Evolutionary conservation across 2,797 vertebrate genomes (phyloP).

Genomic region (Anolis apletophallus): DNA sequence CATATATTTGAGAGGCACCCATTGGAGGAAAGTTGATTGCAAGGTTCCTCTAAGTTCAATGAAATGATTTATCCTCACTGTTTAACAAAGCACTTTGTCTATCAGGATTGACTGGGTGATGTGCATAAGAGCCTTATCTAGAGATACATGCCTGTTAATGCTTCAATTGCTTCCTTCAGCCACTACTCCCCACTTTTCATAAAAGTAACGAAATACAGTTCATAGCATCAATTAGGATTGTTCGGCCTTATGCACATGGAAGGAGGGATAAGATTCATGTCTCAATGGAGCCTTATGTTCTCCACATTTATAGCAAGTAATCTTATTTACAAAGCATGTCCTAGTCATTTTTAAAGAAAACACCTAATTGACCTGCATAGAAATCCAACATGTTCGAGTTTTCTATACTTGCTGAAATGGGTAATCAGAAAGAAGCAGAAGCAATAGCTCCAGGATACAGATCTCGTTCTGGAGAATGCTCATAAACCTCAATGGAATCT

Average conservation of each 20-base stretch:
- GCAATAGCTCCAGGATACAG: constrained; percentile 81
- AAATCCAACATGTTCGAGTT: constrained; percentile 82
- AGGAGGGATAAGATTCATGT: constrained; percentile 81
- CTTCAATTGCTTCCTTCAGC: constrained; percentile 70
- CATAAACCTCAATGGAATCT: constrained; percentile 83
- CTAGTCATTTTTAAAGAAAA: constrained; percentile 81
- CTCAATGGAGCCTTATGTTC: constrained; percentile 84
- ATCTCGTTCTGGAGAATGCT: constrained; percentile 75
- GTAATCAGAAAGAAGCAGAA: constrained; percentile 76
- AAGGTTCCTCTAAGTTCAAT: constrained; percentile 64
- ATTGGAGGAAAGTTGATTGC: constrained; percentile 44
- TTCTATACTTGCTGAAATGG: constrained; percentile 80
- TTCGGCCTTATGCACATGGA: constrained; percentile 78
- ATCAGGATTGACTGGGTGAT: constrained; percentile 67
- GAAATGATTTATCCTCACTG: constrained; percentile 60
- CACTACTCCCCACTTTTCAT: constrained; percentile 21
- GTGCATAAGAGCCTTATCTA: constrained; percentile 60
- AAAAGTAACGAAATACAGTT: constrained; percentile 76
- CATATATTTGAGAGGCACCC: not conserved
- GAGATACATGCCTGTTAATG: constrained; percentile 69
- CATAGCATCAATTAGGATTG: constrained; percentile 68
- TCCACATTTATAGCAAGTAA: constrained; percentile 85
- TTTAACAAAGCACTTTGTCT: constrained; percentile 65
- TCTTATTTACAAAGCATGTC: constrained; percentile 86
- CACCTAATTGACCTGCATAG: constrained; percentile 85